Evolutionary conservation across 2,888 invertebrate genomes (phyloP), one percentile per base, ranked within the genome.

Genomic region (Neoascia interrupta): DNA sequence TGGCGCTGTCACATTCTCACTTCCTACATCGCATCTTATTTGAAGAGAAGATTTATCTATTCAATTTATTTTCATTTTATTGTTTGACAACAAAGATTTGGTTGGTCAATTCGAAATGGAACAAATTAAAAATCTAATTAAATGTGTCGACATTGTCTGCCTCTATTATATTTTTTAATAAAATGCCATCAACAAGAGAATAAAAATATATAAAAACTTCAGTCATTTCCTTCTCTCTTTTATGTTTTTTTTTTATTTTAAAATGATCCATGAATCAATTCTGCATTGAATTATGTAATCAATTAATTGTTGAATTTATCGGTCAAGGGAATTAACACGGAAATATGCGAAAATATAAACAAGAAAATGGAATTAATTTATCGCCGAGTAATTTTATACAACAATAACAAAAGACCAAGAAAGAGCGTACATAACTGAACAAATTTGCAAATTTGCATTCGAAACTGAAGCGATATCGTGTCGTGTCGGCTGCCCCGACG

Each of bases 271-370:
- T 53, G 49, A n/a, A n/a, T 49, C 5, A 23, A 37, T 56, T 66
- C 51, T 31, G 28, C 51, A 51, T 23, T 58, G 41, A 73, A 45
- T 51, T 58, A 73, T 49, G 43, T 36, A 66, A 58, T 37, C 43
- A 21, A 56, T 43, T 28, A 47, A 68, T 39, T 60, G 31, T 61
- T 11, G 18, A 53, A 10, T 70, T 58, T 34, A 68, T 74, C 60
- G 74, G 74, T 68, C 74, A 74, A 68, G 60, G 47, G 34, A 74
- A 74, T 58, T 66, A 66, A 21, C 54, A 54, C 28, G 23, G 45
- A 31, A 41, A 45, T n/a, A 36, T 43, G 26, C 21, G 15, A 64
- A 15, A 34, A 41, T 34, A 54, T 47, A 37, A 49, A n/a, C n/a
- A n/a, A n/a, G n/a, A n/a, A n/a, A n/a, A n/a, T n/a, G n/a, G n/a